These are phyloP conservation scores for Calephelis perditalis DNA, from an alignment of 2,888 invertebrate species.

Conservation along the genomic window DNA sequence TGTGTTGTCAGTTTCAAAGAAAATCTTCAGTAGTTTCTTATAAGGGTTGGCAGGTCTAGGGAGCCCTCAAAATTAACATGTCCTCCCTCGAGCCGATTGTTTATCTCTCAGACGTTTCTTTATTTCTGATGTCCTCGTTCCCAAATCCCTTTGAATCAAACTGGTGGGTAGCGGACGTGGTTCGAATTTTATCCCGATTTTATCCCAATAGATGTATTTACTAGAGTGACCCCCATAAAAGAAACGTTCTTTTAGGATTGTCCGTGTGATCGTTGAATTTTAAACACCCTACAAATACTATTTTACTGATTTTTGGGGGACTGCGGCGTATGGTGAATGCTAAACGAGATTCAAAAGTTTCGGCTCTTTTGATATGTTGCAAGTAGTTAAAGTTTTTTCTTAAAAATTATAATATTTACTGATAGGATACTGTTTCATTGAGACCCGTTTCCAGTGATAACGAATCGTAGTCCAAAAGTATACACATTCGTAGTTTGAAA, in stretches of 20 bases:
- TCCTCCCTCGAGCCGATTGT: conserved; percentile 5
- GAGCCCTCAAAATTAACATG: conserved; percentile 8
- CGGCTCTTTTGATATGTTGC: background rate
- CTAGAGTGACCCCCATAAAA: conserved; percentile 62
- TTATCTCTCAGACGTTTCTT: conserved; percentile 8
- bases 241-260: conserved; percentile 54
- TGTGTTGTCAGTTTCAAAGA: too few relatives aligned
- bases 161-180: conserved; percentile 23
- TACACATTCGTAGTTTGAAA: too few relatives aligned
- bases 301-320: conserved; percentile 47
- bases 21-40: too few relatives aligned
- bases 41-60: background rate
- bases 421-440: too few relatives aligned
- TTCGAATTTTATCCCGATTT: conserved; percentile 31
- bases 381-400: background rate
- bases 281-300: conserved; percentile 46
- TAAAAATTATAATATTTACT: background rate
- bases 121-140: conserved; percentile 10
- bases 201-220: conserved; percentile 55
- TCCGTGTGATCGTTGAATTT: conserved; percentile 57
- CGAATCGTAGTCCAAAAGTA: too few relatives aligned
- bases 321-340: conserved; percentile 26
- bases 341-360: conserved; percentile 30
- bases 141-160: conserved; percentile 13
- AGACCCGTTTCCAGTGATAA: too few relatives aligned